Evolutionary conservation across 2,888 invertebrate genomes (phyloP).

Genomic region (Slavum lentiscoides): DNA sequence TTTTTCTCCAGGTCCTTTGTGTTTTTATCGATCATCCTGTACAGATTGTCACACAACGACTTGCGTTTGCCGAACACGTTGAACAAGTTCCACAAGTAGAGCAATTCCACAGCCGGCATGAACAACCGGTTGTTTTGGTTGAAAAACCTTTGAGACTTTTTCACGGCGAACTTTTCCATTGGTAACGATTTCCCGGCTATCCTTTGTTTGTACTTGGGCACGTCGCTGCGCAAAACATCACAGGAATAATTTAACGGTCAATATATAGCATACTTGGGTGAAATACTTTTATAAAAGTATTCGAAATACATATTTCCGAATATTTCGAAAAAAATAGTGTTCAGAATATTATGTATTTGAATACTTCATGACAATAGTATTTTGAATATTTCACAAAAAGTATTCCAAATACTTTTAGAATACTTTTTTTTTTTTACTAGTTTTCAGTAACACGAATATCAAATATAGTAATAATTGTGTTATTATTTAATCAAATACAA

Average conservation of each 20-base stretch:
- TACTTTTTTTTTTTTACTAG: too few species aligned
- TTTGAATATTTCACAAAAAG: too few species aligned
- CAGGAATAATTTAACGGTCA: neutral
- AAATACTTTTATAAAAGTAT: too few species aligned
- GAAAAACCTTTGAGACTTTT: constrained; percentile 78
- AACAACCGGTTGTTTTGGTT: constrained; percentile 74
- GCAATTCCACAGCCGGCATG: constrained; percentile 82
- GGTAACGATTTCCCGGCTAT: constrained; percentile 96
- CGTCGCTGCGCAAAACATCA: constrained; percentile 65
- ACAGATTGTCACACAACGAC: constrained; percentile 66
- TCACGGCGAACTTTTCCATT: constrained; percentile 94
- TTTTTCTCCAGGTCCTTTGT: constrained; percentile 58
- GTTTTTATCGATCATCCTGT: constrained; percentile 68
- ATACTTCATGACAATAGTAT: too few species aligned
- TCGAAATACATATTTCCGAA: too few species aligned
- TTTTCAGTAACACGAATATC: too few species aligned
- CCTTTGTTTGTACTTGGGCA: constrained; percentile 80
- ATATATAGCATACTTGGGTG: too few species aligned
- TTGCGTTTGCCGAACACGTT: constrained; percentile 75
- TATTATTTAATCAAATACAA: too few species aligned
- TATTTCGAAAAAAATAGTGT: too few species aligned
- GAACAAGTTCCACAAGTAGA: constrained; percentile 93
- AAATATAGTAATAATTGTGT: too few species aligned
- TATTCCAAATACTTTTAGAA: too few species aligned
- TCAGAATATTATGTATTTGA: too few species aligned